Base-by-base conservation (phyloP, 1,140 invertebrate species). In the Pemphigus obesinymphae region DNA sequence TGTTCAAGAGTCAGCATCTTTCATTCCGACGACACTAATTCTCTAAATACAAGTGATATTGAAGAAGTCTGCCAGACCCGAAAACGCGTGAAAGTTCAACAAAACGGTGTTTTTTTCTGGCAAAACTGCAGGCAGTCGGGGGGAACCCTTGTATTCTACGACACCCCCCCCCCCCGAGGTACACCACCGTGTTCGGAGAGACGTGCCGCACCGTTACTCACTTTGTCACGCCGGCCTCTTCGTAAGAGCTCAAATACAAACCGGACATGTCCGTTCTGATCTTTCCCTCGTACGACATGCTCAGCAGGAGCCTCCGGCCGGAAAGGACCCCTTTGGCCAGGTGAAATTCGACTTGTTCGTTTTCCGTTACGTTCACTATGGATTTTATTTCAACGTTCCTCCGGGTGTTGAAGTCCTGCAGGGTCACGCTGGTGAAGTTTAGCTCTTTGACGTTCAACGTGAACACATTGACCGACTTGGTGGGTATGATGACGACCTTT, bases 161-260 rank as follows among this genome's bases (percentile, higher is more conserved):
- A n/a, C n/a, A n/a, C n/a, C n/a, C n/a, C n/a, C n/a, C n/a, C n/a
- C n/a, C n/a, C n/a, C n/a, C n/a, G n/a, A n/a, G n/a, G n/a, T n/a
- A n/a, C n/a, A n/a, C n/a, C n/a, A n/a, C n/a, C n/a, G n/a, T n/a
- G n/a, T n/a, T n/a, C n/a, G n/a, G n/a, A n/a, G n/a, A n/a, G n/a
- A n/a, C n/a, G n/a, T n/a, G 37, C 37, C 37, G 37, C 37, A 8
- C 37, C 4, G n/a, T n/a, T 13, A 43, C 75, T 43, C 0, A 80
- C 75, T 63, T 80, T 1, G 75, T 61, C 17, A 7, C 2, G 4
- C 4, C 15, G n/a, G 0, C 8, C 7, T 80, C 75, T 2, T 40
- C 5, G 15, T 80, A 80, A 10, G 53, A 80, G 11, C 23, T 43
- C 75, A 58, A 11, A 11, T 80, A 80, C 6, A 80, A 63, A 15